These are phyloP conservation scores for Plodia interpunctella DNA, from an alignment of 1,140 invertebrate genomes.

Conservation along the genomic window DNA sequence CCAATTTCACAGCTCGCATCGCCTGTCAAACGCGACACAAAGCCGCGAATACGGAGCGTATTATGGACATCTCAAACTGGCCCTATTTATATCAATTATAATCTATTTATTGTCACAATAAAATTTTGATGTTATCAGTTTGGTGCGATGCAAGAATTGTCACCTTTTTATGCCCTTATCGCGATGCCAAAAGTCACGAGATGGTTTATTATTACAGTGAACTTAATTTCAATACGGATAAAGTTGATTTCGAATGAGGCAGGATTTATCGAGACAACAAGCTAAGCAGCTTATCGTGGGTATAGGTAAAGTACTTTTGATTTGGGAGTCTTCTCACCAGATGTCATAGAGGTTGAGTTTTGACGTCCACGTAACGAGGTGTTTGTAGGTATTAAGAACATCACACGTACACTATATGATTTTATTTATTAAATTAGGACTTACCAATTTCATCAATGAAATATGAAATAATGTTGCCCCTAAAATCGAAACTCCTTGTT, in stretches of 20 bases:
- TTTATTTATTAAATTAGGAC: too few species aligned
- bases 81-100: slow-evolving; percentile 74
- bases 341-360: slow-evolving; percentile 51
- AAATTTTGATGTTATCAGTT: slow-evolving; percentile 72
- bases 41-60: slow-evolving; percentile 63
- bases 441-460: too few species aligned
- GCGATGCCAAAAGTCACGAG: slow-evolving; percentile 67
- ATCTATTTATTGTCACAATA: slow-evolving; percentile 75
- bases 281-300: slow-evolving; percentile 67
- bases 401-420: not conserved
- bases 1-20: slow-evolving; percentile 73
- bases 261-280: slow-evolving; percentile 32
- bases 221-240: slow-evolving; percentile 24
- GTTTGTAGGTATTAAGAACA: too few species aligned
- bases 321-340: slow-evolving; percentile 13
- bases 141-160: slow-evolving; percentile 68
- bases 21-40: slow-evolving; percentile 71
- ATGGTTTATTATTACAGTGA: slow-evolving; percentile 9
- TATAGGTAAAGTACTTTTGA: slow-evolving; percentile 26
- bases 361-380: slow-evolving; percentile 59
- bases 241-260: slow-evolving; percentile 30
- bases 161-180: slow-evolving; percentile 62
- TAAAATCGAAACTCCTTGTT: not conserved
- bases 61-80: slow-evolving; percentile 63
- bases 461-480: too few species aligned